phyloP scores from a whole-genome alignment of 1,140 invertebrate species.

The Acromyrmex echinatior region DNA sequence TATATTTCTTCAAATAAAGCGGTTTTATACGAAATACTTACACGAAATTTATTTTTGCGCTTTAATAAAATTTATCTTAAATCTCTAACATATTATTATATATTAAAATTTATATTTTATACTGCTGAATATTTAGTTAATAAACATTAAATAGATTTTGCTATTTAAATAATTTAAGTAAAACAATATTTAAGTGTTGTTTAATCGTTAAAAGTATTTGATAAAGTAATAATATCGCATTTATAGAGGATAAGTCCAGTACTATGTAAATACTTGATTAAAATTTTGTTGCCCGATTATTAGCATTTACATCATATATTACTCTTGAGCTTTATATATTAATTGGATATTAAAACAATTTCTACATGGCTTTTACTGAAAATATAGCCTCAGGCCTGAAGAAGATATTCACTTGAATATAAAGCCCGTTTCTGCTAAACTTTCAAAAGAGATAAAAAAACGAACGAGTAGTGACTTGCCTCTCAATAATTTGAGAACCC shows the following conservation, averaged over 20 bases:
- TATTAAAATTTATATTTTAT: not conserved
- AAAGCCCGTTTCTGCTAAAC: conserved; percentile 11
- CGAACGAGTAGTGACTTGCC: not conserved
- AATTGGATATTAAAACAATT: conserved; percentile 11
- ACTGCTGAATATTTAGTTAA: not conserved
- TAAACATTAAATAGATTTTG: conserved; percentile 1
- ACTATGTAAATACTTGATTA: not conserved
- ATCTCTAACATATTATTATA: not conserved
- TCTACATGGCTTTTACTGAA: conserved; percentile 27
- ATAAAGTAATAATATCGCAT: not conserved
- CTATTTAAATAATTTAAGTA: not conserved
- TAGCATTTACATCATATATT: not conserved
- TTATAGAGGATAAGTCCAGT: not conserved
- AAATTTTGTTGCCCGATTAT: not conserved
- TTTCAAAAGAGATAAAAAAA: conserved; percentile 12
- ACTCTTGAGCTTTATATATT: not conserved
- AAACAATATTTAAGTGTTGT: not conserved
- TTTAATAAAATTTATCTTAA: not conserved
- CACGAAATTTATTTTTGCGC: conserved; percentile 7
- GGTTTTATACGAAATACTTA: not conserved
- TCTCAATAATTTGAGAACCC: conserved; percentile 43
- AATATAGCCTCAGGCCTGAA: not conserved
- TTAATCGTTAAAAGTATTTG: not conserved
- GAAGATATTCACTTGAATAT: conserved; percentile 20
- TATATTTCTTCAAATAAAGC: conserved; percentile 13